Percentiles rank a stretch among this genome's conserved stretches.
phyloP scores from a whole-genome alignment of 2,797 vertebrate genomes.

The Picus viridis region DNA sequence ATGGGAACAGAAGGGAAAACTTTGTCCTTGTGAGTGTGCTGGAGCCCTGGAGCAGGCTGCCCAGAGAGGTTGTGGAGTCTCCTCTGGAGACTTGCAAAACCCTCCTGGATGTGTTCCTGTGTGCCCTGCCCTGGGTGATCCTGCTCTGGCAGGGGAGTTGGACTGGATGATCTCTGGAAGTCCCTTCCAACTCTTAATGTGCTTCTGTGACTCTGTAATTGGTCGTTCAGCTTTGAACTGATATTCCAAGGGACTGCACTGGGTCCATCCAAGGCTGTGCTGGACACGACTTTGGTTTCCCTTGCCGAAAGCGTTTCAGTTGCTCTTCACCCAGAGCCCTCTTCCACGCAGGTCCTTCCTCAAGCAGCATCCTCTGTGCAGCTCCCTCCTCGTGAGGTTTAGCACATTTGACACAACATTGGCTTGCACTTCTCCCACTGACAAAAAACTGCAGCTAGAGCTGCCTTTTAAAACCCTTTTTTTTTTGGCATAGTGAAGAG shows the following conservation, averaged over 20 bases:
- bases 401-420: slow-evolving; percentile 7
- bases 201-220: no score
- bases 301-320: not conserved
- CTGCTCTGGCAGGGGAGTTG: no score
- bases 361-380: not conserved
- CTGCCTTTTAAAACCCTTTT: not conserved
- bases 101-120: no score
- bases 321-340: not conserved
- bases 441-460: not conserved
- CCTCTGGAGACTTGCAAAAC: no score
- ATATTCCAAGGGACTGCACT: not conserved
- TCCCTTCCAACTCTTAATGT: no score
- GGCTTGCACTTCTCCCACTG: slow-evolving; percentile 27
- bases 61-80: no score
- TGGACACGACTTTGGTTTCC: not conserved
- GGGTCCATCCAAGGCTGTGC: not conserved
- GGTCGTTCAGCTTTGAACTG: not conserved
- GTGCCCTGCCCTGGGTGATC: no score
- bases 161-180: no score
- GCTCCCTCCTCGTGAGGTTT: not conserved
- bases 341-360: not conserved
- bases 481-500: slow-evolving; percentile 24
- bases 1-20: no score
- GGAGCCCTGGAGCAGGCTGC: no score
- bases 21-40: no score